Conservation (phyloP, 2,888 invertebrate genomes). For the Gnatocerus cornutus region DNA sequence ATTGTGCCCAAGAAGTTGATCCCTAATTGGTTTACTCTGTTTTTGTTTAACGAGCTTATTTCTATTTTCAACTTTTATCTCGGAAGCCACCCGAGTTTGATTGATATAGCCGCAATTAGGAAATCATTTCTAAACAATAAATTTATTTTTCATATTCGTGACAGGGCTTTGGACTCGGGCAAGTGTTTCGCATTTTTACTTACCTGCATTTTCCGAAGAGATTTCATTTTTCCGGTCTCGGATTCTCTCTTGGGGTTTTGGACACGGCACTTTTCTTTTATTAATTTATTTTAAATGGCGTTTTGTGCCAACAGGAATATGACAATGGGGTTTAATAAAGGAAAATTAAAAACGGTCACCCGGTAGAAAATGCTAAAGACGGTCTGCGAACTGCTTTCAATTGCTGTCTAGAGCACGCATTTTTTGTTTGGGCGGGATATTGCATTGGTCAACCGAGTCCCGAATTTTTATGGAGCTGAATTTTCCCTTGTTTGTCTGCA, state of each 20-base stretch:
- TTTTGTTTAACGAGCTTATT: slow-evolving; percentile 42
- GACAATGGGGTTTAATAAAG: neutral
- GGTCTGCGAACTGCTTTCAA: too few relatives aligned
- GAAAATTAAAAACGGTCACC: neutral
- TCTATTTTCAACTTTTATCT: slow-evolving; percentile 30
- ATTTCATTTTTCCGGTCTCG: slow-evolving; percentile 24
- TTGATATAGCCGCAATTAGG: neutral
- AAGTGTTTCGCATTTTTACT: slow-evolving; percentile 33
- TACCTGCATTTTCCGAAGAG: slow-evolving; percentile 26
- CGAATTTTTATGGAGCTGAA: too few relatives aligned
- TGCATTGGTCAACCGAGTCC: too few relatives aligned
- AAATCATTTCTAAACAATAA: slow-evolving; percentile 22
- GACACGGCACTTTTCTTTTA: slow-evolving; percentile 5
- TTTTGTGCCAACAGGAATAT: neutral
- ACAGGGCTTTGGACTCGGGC: slow-evolving; percentile 37
- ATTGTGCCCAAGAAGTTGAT: slow-evolving; percentile 51
- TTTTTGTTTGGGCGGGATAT: too few relatives aligned
- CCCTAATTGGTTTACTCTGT: slow-evolving; percentile 50
- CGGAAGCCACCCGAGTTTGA: neutral
- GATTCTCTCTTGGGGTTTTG: slow-evolving; percentile 11
- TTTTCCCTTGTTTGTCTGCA: too few relatives aligned
- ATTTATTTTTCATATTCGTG: slow-evolving; percentile 34
- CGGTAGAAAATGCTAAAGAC: too few relatives aligned
- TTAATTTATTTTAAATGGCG: slow-evolving; percentile 15
- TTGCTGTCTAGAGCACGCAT: too few relatives aligned